Evolutionary conservation across 2,113 vertebrate genomes (phyloP), one percentile per base, ranked within the genome.

Genomic region (Crotophaga sulcirostris): DNA sequence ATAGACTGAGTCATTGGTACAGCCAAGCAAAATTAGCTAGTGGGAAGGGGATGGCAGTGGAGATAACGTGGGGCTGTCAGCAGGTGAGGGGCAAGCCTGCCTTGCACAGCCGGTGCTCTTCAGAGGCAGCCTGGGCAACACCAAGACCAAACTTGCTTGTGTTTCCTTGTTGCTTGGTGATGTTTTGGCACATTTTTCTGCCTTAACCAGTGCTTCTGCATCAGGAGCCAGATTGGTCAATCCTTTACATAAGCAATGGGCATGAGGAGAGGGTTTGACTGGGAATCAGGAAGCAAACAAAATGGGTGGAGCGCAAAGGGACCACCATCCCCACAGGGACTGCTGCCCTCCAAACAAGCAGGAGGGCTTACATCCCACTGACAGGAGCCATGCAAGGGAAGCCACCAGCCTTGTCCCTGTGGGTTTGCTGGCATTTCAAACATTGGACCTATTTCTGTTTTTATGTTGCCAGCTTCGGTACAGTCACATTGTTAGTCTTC

Each of bases 11-110:
- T 97, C 96, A 97, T 13, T 0, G 1, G 74, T 1, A 54, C 40
- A 80, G 83, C 67, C 62, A 67, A 49, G 94, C 44, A 47, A 60
- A 60, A 90, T 4, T 15, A 90, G 78, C 36, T 6, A 23, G 21
- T 62, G 90, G 89, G 94, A 77, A 86, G 95, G 94, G 95, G 94
- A 88, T 84, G 92, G 79, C 47, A 54, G 59, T 36, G 68, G 59
- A 90, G 96, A 96, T 97, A 96, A 95, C 0, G 0, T 18, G 8
- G 40, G 34, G 80, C 87, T 74, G 79, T 76, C 89, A 85, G 94
- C 88, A 77, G 89, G 52, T 0, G 0, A 83, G 78, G 63, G 63
- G 44, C 75, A 56, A 63, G 83, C 76, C 75, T 76, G 73, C 78
- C 86, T 42, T 14, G 72, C 64, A 7, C 49, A 59, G 66, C 51